Evolutionary conservation across 2,113 vertebrate species (phyloP), one percentile per base, ranked within the genome.

Genomic region (Muscicapa adusta): DNA sequence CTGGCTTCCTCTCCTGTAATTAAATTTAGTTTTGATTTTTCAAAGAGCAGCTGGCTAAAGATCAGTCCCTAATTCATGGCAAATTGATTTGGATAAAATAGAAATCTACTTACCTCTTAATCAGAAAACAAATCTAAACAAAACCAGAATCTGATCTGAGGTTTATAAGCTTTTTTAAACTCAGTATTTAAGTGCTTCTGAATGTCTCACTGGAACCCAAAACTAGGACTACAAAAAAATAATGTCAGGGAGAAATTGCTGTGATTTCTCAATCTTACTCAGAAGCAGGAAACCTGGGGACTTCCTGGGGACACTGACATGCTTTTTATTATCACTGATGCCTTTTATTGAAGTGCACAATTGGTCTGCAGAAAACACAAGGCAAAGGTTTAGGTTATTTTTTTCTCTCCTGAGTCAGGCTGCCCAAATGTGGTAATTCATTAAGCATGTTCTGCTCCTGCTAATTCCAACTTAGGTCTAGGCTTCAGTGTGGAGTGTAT

Each of bases 61-160:
- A 76, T 93, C 71, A 58, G 53, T 36, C 38, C 3, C 10, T 74
- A 67, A 91, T 86, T 77, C 57, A 10, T 38, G 57, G 43, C 48
- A 77, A 95, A 86, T 47, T 77, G 63, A 51, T 71, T 77, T 92
- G 94, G 40, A 14, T 58, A n/a, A 40, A 75, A 78, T 6, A 75
- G 7, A 81, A 84, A 74, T 43, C 72, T 80, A 33, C 53, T 92
- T 92, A 92, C 34, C 40, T 89, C 43, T 78, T 80, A 38, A 88
- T 92, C 83, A 90, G 51, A 84, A 91, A 74, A 60, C 43, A 84
- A 91, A 80, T 38, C 43, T 74, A 86, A 92, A 78, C 92, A 91
- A 89, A 91, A 72, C 73, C 80, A 94, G 73, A 87, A 72, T 63
- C 17, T 67, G 23, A 74, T 84, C 23, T 91, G 89, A 91, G 76